Conservation (phyloP, 2,113 vertebrate species). For the Ramphastos sulfuratus region DNA sequence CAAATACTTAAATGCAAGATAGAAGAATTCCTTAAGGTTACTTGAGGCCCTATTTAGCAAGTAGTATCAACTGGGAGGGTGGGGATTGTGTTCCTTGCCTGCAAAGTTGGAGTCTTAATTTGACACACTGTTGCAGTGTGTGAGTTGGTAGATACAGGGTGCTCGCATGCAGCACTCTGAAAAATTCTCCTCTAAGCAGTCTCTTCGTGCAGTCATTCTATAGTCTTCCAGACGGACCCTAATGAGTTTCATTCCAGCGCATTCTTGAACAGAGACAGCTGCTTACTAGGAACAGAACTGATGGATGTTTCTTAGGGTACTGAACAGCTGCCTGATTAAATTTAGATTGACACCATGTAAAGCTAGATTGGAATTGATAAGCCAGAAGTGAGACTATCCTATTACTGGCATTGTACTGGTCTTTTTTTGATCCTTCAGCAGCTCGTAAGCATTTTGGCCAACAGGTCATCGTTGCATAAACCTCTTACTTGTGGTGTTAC, state of each 20-base stretch:
- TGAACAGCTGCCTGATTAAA: slow-evolving; percentile 52
- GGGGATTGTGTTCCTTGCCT: fast-evolving
- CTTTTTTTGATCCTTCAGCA: neutral
- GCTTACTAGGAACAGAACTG: neutral
- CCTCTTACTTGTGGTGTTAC: neutral
- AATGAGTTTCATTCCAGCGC: neutral
- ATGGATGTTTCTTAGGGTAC: neutral
- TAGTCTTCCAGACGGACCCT: neutral
- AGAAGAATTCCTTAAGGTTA: neutral
- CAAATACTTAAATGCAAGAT: neutral
- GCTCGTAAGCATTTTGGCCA: neutral
- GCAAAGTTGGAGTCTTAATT: neutral
- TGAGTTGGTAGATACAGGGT: neutral
- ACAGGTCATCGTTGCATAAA: neutral
- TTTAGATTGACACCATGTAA: slow-evolving; percentile 25
- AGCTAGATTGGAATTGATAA: slow-evolving; percentile 37
- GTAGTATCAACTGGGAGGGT: neutral
- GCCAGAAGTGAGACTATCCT: neutral
- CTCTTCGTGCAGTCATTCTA: fast-evolving
- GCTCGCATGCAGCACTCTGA: fast-evolving
- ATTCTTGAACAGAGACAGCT: neutral
- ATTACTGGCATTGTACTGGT: neutral
- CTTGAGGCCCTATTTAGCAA: neutral
- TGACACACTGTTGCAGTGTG: neutral
- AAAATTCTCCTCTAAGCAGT: neutral